Evolutionary conservation across 2,797 vertebrate species (phyloP).

Genomic region (Squalus acanthias): DNA sequence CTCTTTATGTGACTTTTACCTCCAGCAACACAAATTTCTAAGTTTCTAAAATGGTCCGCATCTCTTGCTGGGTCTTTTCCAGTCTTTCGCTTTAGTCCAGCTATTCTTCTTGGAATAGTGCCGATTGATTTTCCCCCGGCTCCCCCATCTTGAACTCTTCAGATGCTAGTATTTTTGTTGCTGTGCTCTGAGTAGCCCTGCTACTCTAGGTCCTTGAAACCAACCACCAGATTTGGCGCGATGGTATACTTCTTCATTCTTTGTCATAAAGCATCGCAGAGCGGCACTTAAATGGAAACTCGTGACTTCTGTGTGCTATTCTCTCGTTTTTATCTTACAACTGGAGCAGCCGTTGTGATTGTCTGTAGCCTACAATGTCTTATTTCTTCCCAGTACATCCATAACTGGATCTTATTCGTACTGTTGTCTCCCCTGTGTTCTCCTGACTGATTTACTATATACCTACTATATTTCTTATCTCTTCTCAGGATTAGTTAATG

Average conservation of each 20-base stretch:
- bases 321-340: neutral
- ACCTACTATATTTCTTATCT: too few relatives aligned
- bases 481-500: too few relatives aligned
- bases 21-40: neutral
- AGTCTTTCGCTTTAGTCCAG: neutral
- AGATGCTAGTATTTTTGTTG: neutral
- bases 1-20: neutral
- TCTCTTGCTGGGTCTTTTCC: neutral
- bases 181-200: neutral
- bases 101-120: neutral
- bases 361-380: neutral
- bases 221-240: neutral
- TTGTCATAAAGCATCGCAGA: neutral
- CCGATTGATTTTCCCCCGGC: neutral
- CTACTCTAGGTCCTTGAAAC: neutral
- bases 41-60: neutral
- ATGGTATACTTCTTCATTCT: neutral
- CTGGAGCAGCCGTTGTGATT: neutral
- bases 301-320: neutral
- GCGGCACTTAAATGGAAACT: neutral
- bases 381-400: neutral
- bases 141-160: neutral
- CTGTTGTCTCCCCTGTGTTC: too few relatives aligned
- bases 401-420: neutral
- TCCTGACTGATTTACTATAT: too few relatives aligned